Conservation (phyloP, 53 echinoderm and acorn worm species). For the Echinometra lucunter region DNA sequence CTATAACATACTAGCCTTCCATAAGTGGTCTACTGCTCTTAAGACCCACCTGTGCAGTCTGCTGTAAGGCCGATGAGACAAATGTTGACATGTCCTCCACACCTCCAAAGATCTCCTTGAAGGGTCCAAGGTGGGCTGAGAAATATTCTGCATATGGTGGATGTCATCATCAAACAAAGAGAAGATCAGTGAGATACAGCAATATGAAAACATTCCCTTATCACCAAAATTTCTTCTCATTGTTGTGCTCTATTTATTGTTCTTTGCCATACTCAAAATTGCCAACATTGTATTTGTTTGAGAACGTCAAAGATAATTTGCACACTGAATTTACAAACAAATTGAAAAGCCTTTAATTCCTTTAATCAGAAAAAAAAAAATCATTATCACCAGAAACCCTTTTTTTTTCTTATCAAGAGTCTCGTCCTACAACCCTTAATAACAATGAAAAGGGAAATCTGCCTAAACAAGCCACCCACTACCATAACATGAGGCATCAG, state of each 20-base stretch:
- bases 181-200: background rate
- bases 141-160: constrained; percentile 80
- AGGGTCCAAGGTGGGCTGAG: constrained; percentile 85
- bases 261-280: background rate
- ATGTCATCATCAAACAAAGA: background rate
- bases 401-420: too few relatives aligned
- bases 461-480: too few relatives aligned
- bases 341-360: background rate
- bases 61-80: constrained; percentile 80
- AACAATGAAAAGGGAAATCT: too few relatives aligned
- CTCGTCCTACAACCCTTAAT: too few relatives aligned
- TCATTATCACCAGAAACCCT: background rate
- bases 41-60: constrained; percentile 78
- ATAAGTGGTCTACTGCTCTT: too few relatives aligned
- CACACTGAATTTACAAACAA: background rate
- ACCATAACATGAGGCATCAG: too few relatives aligned
- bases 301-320: background rate
- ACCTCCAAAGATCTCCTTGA: constrained; percentile 83
- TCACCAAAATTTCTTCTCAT: background rate
- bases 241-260: background rate
- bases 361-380: background rate
- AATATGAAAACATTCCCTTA: background rate
- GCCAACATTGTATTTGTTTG: background rate
- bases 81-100: constrained; percentile 83
- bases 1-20: too few relatives aligned